Evolutionary conservation across 2,113 vertebrate species (phyloP).

Genomic region (Euleptes europaea): DNA sequence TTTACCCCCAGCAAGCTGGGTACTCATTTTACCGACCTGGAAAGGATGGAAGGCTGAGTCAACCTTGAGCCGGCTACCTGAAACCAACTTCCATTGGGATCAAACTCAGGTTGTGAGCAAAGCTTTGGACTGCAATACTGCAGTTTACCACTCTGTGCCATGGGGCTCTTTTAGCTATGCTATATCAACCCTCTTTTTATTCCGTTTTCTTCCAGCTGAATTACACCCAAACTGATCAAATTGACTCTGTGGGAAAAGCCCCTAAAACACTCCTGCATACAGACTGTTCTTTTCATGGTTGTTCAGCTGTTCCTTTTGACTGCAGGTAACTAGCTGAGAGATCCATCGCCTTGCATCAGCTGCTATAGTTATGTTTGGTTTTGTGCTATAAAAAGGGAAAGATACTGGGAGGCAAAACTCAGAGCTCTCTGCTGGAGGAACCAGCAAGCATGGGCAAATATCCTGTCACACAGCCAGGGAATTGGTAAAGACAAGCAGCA

Average conservation of each 20-base stretch:
- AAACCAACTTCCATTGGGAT: too few species aligned
- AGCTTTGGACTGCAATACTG: too few species aligned
- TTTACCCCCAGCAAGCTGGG: too few species aligned
- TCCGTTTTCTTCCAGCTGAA: not conserved
- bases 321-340: not conserved
- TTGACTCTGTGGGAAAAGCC: not conserved
- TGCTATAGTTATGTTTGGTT: not conserved
- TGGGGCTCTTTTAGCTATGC: too few species aligned
- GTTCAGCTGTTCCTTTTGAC: not conserved
- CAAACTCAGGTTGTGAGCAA: too few species aligned
- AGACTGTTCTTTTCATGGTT: not conserved
- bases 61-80: too few species aligned
- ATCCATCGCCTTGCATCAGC: not conserved
- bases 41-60: too few species aligned
- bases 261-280: accelerated
- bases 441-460: not conserved
- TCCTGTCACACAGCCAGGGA: not conserved
- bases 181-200: not conserved
- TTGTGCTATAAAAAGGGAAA: not conserved
- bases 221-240: constrained; percentile 6
- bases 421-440: not conserved
- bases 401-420: not conserved
- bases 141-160: too few species aligned
- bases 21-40: too few species aligned
- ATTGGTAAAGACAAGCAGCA: not conserved